These are phyloP conservation scores for Liasis olivaceus DNA, from an alignment of 2,797 vertebrate genomes.

Conservation along the genomic window DNA sequence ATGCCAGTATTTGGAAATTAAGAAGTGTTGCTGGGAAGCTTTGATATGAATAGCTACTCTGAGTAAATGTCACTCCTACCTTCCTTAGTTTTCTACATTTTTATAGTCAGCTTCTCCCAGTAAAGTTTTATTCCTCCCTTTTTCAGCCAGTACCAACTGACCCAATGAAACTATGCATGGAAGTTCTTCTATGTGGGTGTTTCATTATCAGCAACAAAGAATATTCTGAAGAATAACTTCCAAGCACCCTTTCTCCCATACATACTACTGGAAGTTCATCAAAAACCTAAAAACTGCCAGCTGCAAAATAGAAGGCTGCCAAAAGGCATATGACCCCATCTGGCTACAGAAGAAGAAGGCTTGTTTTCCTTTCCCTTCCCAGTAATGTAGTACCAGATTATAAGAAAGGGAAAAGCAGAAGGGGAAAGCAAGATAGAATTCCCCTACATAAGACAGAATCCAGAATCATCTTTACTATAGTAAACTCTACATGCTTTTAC, in stretches of 20 bases:
- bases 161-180: no score
- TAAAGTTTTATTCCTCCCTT: no score
- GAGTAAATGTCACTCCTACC: no score
- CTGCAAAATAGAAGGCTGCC: background rate
- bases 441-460: background rate
- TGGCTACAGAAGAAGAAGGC: background rate
- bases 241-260: no score
- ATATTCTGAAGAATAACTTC: no score
- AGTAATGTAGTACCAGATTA: background rate
- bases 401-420: background rate
- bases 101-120: no score
- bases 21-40: slow-evolving; percentile 47
- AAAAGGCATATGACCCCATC: background rate
- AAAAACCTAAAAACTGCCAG: background rate
- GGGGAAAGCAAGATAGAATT: background rate
- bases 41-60: background rate
- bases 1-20: slow-evolving; percentile 31
- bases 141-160: no score
- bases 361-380: background rate
- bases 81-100: no score
- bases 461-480: background rate
- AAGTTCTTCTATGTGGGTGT: no score
- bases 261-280: no score
- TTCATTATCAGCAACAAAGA: no score
- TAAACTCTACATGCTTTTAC: background rate